Percentiles rank a stretch among this genome's conserved stretches.
Conservation (phyloP, 2,797 vertebrate genomes). For the Aratinga solstitialis region DNA sequence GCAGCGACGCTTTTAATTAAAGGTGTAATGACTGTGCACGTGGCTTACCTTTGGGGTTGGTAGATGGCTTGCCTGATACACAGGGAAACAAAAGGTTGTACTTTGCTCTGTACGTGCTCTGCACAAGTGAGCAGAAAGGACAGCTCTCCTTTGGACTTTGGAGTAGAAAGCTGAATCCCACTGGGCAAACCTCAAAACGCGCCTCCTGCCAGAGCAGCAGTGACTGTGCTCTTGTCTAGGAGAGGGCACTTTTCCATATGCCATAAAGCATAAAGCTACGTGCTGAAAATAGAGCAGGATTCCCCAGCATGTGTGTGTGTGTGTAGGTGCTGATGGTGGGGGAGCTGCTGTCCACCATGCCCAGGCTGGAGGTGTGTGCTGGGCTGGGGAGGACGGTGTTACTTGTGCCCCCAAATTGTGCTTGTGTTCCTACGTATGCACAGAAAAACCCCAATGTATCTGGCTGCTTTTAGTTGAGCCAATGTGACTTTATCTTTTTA, state of each 20-base stretch:
- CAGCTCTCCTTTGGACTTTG: not conserved
- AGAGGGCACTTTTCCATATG: fast-evolving
- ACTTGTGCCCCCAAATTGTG: not conserved
- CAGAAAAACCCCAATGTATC: not conserved
- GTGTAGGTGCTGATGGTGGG: too few species aligned
- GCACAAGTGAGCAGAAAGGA: not conserved
- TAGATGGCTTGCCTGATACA: not conserved
- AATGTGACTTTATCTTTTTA: not conserved
- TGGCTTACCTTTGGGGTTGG: not conserved
- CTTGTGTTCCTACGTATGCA: not conserved
- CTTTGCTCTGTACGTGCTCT: not conserved
- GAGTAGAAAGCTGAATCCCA: not conserved
- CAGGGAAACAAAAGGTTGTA: not conserved
- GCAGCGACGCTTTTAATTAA: not conserved
- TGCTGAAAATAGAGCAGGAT: not conserved
- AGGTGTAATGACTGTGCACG: fast-evolving
- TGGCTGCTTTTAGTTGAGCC: not conserved
- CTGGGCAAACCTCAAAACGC: not conserved
- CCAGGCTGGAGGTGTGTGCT: not conserved
- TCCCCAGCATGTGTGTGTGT: too few species aligned
- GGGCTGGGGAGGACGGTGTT: not conserved
- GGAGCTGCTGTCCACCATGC: not conserved
- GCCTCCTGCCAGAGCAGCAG: not conserved
- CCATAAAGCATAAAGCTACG: not conserved
- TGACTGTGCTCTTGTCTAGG: not conserved